Evolutionary conservation across 2,113 vertebrate species (phyloP).

Genomic region (Scopus umbretta): DNA sequence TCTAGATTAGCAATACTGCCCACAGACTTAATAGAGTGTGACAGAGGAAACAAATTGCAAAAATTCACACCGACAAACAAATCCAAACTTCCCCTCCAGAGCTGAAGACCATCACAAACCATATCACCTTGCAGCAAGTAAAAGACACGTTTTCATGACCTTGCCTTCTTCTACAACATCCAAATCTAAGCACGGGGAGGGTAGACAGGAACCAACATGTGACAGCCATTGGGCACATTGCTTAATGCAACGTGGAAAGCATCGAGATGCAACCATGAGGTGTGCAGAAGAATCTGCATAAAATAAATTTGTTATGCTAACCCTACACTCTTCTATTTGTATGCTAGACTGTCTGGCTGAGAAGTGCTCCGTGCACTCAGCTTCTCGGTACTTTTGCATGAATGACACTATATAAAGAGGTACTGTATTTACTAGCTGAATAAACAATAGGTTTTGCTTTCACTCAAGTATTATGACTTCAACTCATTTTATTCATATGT

Average conservation of each 20-base stretch:
- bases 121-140: conserved; percentile 32
- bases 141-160: neutral
- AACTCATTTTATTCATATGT: conserved; percentile 56
- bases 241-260: neutral
- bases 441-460: conserved; percentile 61
- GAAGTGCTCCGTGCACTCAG: neutral
- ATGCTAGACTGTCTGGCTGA: neutral
- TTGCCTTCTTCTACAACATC: neutral
- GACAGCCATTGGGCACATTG: conserved; percentile 2
- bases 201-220: neutral
- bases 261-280: neutral
- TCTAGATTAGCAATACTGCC: conserved; percentile 50
- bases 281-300: neutral
- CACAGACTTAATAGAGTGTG: conserved; percentile 51
- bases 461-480: conserved; percentile 47
- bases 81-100: conserved; percentile 20
- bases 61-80: conserved; percentile 54
- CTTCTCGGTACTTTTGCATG: conserved; percentile 20
- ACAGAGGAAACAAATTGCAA: conserved; percentile 53
- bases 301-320: neutral
- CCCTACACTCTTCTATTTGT: neutral
- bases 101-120: conserved; percentile 47
- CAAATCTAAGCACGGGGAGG: neutral
- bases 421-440: conserved; percentile 46
- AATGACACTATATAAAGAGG: conserved; percentile 25